These are phyloP conservation scores for Ectemnius lituratus DNA, from an alignment of 2,888 invertebrate genomes.

Conservation along the genomic window DNA sequence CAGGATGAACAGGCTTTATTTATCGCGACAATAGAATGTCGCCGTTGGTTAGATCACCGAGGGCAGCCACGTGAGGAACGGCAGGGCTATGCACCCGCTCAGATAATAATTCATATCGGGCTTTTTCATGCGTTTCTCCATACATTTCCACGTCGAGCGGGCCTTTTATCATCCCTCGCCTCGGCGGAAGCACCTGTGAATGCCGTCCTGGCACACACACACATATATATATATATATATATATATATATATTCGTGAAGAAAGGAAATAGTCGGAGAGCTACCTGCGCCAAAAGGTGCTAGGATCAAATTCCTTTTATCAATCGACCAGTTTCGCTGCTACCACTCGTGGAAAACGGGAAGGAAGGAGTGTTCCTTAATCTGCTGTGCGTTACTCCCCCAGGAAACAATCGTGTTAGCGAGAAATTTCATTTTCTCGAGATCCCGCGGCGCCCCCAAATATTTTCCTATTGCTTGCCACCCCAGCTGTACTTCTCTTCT, in stretches of 20 bases:
- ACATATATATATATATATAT: not conserved
- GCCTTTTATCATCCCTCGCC: slow-evolving; percentile 39
- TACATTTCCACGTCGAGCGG: slow-evolving; percentile 34
- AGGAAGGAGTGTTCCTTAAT: not conserved
- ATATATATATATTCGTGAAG: too few species aligned
- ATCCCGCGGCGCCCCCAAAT: too few species aligned
- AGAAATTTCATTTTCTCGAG: too few species aligned
- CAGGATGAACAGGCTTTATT: not conserved
- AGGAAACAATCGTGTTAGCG: too few species aligned
- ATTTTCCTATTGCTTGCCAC: too few species aligned
- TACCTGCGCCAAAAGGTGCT: too few species aligned
- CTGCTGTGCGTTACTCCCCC: too few species aligned
- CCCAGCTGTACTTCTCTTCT: too few species aligned
- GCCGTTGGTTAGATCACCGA: not conserved
- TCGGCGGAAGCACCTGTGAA: slow-evolving; percentile 22
- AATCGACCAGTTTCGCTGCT: not conserved
- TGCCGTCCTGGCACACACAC: slow-evolving; percentile 26
- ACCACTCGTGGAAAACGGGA: too few species aligned
- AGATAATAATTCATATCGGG: slow-evolving; percentile 50
- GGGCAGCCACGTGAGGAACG: not conserved
- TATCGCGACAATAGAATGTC: slow-evolving; percentile 10
- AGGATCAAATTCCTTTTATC: not conserved
- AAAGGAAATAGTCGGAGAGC: too few species aligned
- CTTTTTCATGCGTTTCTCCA: slow-evolving; percentile 29
- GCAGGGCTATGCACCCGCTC: not conserved